Conservation (phyloP, 2,113 vertebrate species). For the Tragelaphus imberbis region DNA sequence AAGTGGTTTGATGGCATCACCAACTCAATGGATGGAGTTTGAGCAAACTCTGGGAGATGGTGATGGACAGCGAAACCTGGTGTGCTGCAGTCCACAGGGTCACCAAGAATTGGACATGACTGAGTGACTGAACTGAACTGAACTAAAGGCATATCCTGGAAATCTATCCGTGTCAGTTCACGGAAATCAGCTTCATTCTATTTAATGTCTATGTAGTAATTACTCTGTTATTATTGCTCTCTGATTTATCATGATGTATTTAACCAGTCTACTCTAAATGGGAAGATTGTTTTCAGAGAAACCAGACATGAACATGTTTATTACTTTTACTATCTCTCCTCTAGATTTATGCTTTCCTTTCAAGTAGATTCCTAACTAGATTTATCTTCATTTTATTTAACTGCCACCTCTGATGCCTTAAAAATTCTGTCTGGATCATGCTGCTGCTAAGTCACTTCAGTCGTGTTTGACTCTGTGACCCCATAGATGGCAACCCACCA, state of each 20-base stretch:
- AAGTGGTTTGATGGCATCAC: background rate
- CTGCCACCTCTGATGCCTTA: background rate
- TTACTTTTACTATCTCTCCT: background rate
- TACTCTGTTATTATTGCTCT: background rate
- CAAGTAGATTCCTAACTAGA: background rate
- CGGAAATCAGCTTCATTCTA: background rate
- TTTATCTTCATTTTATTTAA: conserved; percentile 28
- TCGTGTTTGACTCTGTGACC: no score
- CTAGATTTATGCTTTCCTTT: background rate
- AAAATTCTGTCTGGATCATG: background rate
- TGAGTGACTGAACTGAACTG: background rate
- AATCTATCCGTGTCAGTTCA: background rate
- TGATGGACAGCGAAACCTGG: background rate
- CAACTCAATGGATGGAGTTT: background rate
- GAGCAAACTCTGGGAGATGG: background rate
- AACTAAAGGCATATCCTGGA: background rate
- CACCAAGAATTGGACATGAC: background rate
- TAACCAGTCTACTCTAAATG: background rate
- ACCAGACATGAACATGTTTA: background rate
- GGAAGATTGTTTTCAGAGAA: background rate
- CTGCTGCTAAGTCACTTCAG: no score
- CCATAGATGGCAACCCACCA: no score
- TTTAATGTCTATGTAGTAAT: background rate
- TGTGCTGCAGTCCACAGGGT: background rate
- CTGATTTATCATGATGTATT: background rate